Evolutionary conservation across 1,140 invertebrate species (phyloP).

Genomic region (Diorhabda carinulata): DNA sequence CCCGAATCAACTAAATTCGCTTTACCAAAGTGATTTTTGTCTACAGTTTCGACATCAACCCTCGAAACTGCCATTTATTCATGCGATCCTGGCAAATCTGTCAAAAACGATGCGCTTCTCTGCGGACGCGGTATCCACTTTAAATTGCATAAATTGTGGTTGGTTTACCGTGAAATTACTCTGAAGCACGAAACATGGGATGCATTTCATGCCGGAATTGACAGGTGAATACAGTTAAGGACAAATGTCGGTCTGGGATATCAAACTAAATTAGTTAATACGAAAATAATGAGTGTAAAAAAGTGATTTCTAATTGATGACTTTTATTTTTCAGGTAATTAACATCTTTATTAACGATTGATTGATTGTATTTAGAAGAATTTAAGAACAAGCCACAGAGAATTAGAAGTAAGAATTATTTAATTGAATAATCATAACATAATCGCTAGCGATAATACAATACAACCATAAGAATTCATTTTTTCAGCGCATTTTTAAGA

Average conservation of each 20-base stretch:
- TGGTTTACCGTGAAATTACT: conserved; percentile 10
- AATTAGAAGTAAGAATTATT: too few species aligned
- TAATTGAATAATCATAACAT: too few species aligned
- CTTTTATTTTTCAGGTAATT: too few species aligned
- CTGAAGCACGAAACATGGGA: not conserved
- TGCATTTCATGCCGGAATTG: conserved; percentile 1
- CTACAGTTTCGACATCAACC: conserved; percentile 5
- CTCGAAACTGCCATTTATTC: conserved; percentile 8
- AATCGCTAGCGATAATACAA: too few species aligned
- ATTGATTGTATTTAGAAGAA: too few species aligned
- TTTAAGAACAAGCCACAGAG: too few species aligned
- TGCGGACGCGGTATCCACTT: conserved; percentile 6
- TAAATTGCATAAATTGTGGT: conserved; percentile 4
- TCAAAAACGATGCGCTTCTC: conserved; percentile 4
- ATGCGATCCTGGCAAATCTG: conserved; percentile 2
- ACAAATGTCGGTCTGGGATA: not conserved
- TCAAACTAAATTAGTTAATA: too few species aligned
- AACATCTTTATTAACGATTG: too few species aligned
- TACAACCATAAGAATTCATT: too few species aligned
- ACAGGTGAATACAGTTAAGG: not conserved
- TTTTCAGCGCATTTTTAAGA: too few species aligned
- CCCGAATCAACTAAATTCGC: conserved; percentile 8
- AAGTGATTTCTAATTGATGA: too few species aligned
- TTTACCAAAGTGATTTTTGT: conserved; percentile 1
- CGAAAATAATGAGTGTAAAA: too few species aligned